phyloP scores from a whole-genome alignment of 2,113 vertebrate species.

The Corythornis madagascariensis region DNA sequence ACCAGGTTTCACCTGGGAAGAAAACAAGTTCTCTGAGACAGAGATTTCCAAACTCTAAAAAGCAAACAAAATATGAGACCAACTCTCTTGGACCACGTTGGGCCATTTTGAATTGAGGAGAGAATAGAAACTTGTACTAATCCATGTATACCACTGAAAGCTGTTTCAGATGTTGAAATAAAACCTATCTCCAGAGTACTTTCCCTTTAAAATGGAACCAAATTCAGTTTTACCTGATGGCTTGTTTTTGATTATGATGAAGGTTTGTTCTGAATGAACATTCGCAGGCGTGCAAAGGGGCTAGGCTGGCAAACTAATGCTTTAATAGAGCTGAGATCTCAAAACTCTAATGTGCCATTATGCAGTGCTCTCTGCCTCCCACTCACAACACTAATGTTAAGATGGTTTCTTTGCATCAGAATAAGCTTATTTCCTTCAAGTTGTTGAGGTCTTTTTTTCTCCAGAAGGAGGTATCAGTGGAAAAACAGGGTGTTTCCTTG shows the following conservation, averaged over 20 bases:
- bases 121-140: not conserved
- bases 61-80: not conserved
- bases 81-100: not conserved
- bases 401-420: not conserved
- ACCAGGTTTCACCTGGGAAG: not conserved
- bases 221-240: not conserved
- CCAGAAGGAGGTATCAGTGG: not conserved
- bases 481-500: slow-evolving; percentile 41
- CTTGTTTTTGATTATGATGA: not conserved
- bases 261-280: slow-evolving; percentile 9
- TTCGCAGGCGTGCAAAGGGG: not conserved
- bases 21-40: not conserved
- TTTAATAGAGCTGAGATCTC: slow-evolving; percentile 6
- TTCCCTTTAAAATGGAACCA: not conserved
- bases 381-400: not conserved
- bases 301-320: not conserved
- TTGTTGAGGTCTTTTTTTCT: not conserved
- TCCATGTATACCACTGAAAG: not conserved
- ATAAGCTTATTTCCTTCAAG: slow-evolving; percentile 1
- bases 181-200: not conserved
- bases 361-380: not conserved
- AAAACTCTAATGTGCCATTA: not conserved
- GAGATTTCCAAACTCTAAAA: not conserved
- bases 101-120: not conserved
- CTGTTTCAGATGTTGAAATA: not conserved